Conservation (phyloP, 2,888 invertebrate species). For the Drosophila engyochracea region DNA sequence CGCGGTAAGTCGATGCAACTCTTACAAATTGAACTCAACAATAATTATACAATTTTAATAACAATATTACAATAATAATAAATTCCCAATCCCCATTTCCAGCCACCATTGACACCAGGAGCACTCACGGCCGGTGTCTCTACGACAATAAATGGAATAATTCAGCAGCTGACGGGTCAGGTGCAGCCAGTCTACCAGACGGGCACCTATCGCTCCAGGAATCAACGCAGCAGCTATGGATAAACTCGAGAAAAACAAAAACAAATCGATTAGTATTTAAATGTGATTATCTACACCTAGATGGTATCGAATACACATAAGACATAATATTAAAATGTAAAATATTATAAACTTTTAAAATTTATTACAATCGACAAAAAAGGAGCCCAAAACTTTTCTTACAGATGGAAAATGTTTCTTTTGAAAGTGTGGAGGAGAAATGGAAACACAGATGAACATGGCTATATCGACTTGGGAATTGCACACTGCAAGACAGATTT, state of each 20-base stretch:
- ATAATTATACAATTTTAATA: background rate
- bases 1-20: constrained; percentile 70
- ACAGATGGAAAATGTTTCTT: background rate
- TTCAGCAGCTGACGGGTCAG: constrained; percentile 83
- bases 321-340: background rate
- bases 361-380: background rate
- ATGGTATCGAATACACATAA: constrained; percentile 13
- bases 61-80: background rate
- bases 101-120: constrained; percentile 79
- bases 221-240: constrained; percentile 61
- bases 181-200: constrained; percentile 80
- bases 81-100: constrained; percentile 13
- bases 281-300: constrained; percentile 34
- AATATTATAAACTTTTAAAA: background rate
- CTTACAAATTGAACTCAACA: background rate
- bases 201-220: constrained; percentile 60
- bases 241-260: constrained; percentile 18
- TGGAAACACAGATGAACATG: background rate
- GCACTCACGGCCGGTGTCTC: constrained; percentile 83
- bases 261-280: constrained; percentile 27
- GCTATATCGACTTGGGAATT: background rate
- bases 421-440: background rate
- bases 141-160: constrained; percentile 83
- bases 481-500: background rate
- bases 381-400: background rate